A percentile compares a stretch with the other conserved stretches of the same genome.
phyloP scores from a whole-genome alignment of 2,113 vertebrate species.

The Oenanthe oenanthe region DNA sequence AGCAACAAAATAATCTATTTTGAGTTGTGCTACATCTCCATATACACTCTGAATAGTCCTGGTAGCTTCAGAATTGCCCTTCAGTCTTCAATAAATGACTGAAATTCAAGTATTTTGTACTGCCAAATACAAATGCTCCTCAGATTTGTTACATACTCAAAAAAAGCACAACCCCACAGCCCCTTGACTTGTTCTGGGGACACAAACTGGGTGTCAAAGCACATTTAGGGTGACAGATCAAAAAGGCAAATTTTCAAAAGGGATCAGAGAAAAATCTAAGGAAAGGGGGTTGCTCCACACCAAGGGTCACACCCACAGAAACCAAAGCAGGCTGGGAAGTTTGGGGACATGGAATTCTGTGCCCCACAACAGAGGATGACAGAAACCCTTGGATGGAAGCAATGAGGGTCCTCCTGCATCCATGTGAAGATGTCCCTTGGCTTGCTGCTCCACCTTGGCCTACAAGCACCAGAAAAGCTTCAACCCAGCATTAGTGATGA shows the following conservation, averaged over 20 bases:
- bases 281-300: not conserved
- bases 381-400: not conserved
- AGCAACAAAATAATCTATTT: not conserved
- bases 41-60: not conserved
- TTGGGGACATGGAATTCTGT: not conserved
- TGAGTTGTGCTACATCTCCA: not conserved
- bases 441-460: not conserved
- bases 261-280: not conserved
- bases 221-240: not conserved
- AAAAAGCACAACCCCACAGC: not conserved
- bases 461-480: fast-evolving
- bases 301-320: not conserved
- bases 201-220: not conserved
- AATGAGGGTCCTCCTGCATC: not conserved
- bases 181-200: not conserved
- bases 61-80: not conserved
- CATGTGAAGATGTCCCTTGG: not conserved
- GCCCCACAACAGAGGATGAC: not conserved
- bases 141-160: not conserved
- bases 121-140: not conserved
- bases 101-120: not conserved
- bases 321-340: not conserved
- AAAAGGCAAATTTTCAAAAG: not conserved
- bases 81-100: not conserved
- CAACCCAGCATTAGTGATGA: not conserved